Evolutionary conservation across 2,888 invertebrate species (phyloP).

Genomic region (Mycogona germanica): DNA sequence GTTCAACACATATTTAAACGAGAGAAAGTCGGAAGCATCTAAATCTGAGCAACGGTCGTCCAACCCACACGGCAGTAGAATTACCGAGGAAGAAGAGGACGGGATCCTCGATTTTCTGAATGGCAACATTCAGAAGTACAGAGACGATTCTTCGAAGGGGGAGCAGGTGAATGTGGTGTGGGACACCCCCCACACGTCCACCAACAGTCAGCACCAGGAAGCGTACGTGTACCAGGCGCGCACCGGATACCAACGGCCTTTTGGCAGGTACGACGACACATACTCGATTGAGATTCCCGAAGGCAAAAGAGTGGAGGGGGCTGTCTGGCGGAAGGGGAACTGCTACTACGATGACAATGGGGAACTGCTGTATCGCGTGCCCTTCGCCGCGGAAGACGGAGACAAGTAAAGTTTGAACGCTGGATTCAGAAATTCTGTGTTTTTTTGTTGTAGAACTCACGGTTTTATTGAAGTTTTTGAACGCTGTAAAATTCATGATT

Average conservation of each 20-base stretch:
- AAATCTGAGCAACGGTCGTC: no score
- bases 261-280: not conserved
- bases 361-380: slow-evolving; percentile 1
- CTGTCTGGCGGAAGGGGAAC: not conserved
- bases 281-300: not conserved
- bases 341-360: slow-evolving; percentile 9
- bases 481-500: no score
- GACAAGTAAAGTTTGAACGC: not conserved
- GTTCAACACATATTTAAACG: no score
- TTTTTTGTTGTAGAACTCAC: no score
- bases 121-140: slow-evolving; percentile 6
- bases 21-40: no score
- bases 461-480: no score
- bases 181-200: not conserved
- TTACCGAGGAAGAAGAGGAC: no score
- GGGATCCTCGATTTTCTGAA: not conserved
- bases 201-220: not conserved
- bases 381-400: not conserved
- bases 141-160: no score
- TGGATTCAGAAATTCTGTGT: not conserved
- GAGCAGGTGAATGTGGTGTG: not conserved
- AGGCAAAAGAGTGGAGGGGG: not conserved
- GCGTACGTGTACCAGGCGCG: slow-evolving; percentile 5
- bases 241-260: slow-evolving; percentile 6
- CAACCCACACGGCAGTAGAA: no score